Evolutionary conservation across 1,140 invertebrate genomes (phyloP), one percentile per base, ranked within the genome.

Genomic region (Bombus waltoni): DNA sequence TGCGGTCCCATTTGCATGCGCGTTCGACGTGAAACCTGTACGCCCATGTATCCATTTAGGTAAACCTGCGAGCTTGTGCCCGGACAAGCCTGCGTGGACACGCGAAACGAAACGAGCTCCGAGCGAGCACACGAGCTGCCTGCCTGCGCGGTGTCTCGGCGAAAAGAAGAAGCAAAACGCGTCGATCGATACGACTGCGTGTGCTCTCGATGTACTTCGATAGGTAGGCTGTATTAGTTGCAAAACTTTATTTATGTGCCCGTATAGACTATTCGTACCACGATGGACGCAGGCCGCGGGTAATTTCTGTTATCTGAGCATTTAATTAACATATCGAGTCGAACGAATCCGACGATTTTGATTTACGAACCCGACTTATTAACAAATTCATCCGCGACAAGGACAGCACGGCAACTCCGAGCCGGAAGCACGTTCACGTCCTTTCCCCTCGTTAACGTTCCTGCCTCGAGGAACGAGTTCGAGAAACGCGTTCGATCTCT

Each of bases 281-380:
- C 83, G 83, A 84, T 79, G 53, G 76, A 79, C 62, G 74, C 66
- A 66, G 62, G 65, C 66, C 74, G n/a, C 53, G 82, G 66, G 40
- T 78, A 68, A 84, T 84, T 79, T 84, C 76, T 70, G 75, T 84
- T 79, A 72, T 72, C 32, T 38, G 66, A 79, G 66, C 76, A 59
- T 78, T 78, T 84, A 84, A 84, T 84, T 84, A 84, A 84, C 76
- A 84, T 84, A 84, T 84, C 83, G 83, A 38, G 53, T 42, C 66
- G 47, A 35, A 32, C n/a, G 22, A n/a, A 79, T 47, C 53, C 38
- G 38, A 32, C 44, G 13, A 72, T 66, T 77, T 79, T 84, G 66
- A 84, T 84, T 84, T 79, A 84, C 83, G 76, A 79, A n/a, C 22
- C 40, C 6, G 25, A 71, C 53, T 84, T 73, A 73, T 84, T 79